Evolutionary conservation across 2,888 invertebrate species (phyloP).

Genomic region (Parnassius glacialis): DNA sequence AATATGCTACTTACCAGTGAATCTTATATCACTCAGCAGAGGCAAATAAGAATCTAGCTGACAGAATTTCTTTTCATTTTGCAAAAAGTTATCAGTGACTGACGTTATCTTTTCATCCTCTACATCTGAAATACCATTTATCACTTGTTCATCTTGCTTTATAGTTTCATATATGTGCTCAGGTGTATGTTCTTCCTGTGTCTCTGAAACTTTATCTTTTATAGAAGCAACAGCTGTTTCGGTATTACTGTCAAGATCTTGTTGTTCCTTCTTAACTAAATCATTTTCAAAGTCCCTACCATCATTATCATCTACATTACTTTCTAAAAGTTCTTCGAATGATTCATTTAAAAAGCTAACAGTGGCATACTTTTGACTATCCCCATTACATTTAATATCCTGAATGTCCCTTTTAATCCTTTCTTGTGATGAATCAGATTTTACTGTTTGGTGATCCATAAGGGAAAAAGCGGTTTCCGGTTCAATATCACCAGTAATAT

Average conservation of each 20-base stretch:
- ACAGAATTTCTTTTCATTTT: conserved; percentile 75
- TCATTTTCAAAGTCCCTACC: conserved; percentile 42
- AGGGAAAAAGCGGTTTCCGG: neutral
- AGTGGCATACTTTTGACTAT: conserved; percentile 59
- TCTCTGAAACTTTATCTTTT: conserved; percentile 31
- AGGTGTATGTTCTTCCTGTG: conserved; percentile 29
- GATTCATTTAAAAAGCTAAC: conserved; percentile 66
- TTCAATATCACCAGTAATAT: neutral
- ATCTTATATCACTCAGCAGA: conserved; percentile 68
- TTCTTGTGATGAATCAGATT: conserved; percentile 30
- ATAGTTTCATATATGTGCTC: conserved; percentile 23
- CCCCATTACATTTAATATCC: conserved; percentile 50
- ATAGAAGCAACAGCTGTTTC: conserved; percentile 33
- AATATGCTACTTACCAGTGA: conserved; percentile 59
- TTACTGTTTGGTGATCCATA: neutral
- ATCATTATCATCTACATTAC: conserved; percentile 71
- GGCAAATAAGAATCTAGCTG: conserved; percentile 61
- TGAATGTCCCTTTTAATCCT: conserved; percentile 27
- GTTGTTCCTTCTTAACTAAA: conserved; percentile 39
- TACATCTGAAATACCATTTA: conserved; percentile 30
- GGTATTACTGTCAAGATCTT: conserved; percentile 14
- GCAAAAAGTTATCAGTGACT: conserved; percentile 67
- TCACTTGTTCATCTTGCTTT: conserved; percentile 32
- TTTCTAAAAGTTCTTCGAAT: conserved; percentile 70
- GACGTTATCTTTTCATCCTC: conserved; percentile 45